Base-by-base conservation (phyloP, 2,113 vertebrate species). In the Scartelaos histophorus region DNA sequence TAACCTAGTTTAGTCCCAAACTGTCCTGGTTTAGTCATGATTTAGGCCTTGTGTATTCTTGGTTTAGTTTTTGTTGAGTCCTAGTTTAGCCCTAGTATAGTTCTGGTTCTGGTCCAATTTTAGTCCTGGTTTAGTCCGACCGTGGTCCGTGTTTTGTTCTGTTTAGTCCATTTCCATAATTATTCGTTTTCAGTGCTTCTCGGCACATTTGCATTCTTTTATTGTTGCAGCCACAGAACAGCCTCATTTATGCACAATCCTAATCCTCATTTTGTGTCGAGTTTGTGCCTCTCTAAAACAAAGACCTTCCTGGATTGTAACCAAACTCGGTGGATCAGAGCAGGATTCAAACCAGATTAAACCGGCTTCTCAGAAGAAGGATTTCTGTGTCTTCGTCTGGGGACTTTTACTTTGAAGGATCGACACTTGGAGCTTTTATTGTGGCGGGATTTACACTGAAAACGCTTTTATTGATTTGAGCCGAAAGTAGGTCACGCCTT, bases 321-420 rank as follows among this genome's bases (percentile, higher is more conserved):
- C 58, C 58, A 25, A 25, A 61, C 58, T 61, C 79, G 38, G 38
- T 9, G 38, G 7, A 10, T 43, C 38, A 43, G 68, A 81, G 83
- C 78, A 72, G 25, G 86, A 76, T 91, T 90, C 87, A 81, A 74
- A 83, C 65, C 71, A 83, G 85, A 80, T 47, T 47, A 47, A 43
- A 43, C 7, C 1, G 38, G 38, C 38, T 43, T 9, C 38, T 47
- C 46, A 47, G 46, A 47, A 34, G 25, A 16, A 45, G 65, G 58
- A 19, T 47, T 57, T 53, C 74, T 12, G 38, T 43, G 38, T 7
- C 6, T 29, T 15, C 5, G 47, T 49, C 51, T 16, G 47, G 66
- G 65, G 7, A 6, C 38, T 60, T 61, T 29, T 73, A 58, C 43
- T 43, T 21, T 24, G 62, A 60, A 34, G 56, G 77, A 67, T 76